Percentiles rank a stretch among this genome's conserved stretches.
Conservation (phyloP, 2,113 vertebrate species). For the human (Homo sapiens) region GRCh38 chr11:127136001-127136500, state of each 20-base stretch:
- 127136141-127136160: not conserved
- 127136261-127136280: conserved; percentile 19
- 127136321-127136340: not conserved
- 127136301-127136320: not conserved
- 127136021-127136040: not conserved
- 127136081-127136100: not conserved
- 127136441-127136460: not conserved
- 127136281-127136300: not conserved
- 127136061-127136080: not conserved
- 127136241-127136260: conserved; percentile 8
- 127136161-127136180: conserved; percentile 38
- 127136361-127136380: not conserved
- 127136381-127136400: not conserved
- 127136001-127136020: conserved; percentile 18
- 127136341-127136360: not conserved
- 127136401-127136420: not conserved
- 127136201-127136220: conserved; percentile 37
- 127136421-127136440: not conserved
- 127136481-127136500: not conserved
- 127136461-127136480: not conserved
- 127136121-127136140: conserved; percentile 18
- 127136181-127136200: not conserved
- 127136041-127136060: not conserved
- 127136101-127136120: not conserved
- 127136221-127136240: not conserved